Evolutionary conservation across 2,888 invertebrate genomes (phyloP).

Genomic region (Tipula helvola): DNA sequence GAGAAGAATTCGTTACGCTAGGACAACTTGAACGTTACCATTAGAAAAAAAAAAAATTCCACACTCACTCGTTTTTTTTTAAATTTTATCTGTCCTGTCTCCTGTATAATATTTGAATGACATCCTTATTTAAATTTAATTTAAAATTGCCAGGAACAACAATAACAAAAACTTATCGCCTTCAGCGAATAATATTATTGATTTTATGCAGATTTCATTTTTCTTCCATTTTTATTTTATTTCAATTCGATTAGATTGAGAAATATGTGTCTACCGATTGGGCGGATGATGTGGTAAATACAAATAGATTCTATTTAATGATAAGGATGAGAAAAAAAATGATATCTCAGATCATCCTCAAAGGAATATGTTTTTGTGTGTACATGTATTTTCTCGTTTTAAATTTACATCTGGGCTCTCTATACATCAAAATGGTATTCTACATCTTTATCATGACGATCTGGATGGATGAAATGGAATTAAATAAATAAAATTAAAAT

Average conservation of each 20-base stretch:
- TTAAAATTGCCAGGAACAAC: not conserved
- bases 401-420: not conserved
- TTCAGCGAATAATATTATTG: not conserved
- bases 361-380: not conserved
- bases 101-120: not conserved
- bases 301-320: not conserved
- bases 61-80: no score
- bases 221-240: not conserved
- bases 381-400: not conserved
- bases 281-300: not conserved
- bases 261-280: not conserved
- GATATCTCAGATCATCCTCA: not conserved
- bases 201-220: not conserved
- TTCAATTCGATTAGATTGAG: not conserved
- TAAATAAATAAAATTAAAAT: not conserved
- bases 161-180: not conserved
- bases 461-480: not conserved
- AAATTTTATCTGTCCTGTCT: not conserved
- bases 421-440: not conserved
- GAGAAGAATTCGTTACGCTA: no score
- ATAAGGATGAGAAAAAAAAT: not conserved
- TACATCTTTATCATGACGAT: not conserved
- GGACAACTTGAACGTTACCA: no score
- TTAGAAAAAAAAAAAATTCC: no score
- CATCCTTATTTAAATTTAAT: not conserved